A percentile compares a stretch with the other conserved stretches of the same genome.
Evolutionary conservation across 1,140 invertebrate genomes (phyloP).

Genomic region (Octopus bimaculoides): DNA sequence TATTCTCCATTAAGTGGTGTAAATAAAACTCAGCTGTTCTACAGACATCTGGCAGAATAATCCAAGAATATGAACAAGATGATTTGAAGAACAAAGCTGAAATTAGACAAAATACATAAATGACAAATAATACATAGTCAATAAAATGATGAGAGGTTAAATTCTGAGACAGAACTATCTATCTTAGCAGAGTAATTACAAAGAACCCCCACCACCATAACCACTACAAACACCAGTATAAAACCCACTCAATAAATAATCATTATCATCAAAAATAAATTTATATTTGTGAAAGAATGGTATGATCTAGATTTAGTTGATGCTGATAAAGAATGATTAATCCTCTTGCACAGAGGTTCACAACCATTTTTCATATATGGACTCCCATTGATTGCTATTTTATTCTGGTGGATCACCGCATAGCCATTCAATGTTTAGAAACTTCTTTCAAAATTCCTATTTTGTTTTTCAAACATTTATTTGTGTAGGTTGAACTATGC

Average conservation of each 20-base stretch:
- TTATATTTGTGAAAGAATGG: too few relatives aligned
- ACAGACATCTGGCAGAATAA: neutral
- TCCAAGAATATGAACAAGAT: neutral
- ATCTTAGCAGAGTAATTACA: neutral
- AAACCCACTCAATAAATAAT: neutral
- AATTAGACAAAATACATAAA: neutral
- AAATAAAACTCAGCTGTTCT: neutral
- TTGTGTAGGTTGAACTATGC: too few relatives aligned
- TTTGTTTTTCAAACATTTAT: too few relatives aligned
- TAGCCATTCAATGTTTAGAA: too few relatives aligned
- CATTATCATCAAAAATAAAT: neutral
- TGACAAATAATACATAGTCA: neutral
- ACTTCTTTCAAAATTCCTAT: too few relatives aligned
- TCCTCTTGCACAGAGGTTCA: too few relatives aligned
- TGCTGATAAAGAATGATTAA: too few relatives aligned
- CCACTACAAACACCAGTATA: neutral
- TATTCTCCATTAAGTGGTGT: neutral
- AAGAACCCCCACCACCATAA: neutral
- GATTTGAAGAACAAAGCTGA: neutral
- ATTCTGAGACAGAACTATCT: neutral
- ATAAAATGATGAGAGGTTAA: neutral
- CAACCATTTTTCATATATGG: too few relatives aligned
- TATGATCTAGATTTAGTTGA: too few relatives aligned
- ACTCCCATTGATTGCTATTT: too few relatives aligned
- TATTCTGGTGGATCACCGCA: too few relatives aligned